phyloP scores from a whole-genome alignment of 2,888 invertebrate species.

The Limenitis camilla region DNA sequence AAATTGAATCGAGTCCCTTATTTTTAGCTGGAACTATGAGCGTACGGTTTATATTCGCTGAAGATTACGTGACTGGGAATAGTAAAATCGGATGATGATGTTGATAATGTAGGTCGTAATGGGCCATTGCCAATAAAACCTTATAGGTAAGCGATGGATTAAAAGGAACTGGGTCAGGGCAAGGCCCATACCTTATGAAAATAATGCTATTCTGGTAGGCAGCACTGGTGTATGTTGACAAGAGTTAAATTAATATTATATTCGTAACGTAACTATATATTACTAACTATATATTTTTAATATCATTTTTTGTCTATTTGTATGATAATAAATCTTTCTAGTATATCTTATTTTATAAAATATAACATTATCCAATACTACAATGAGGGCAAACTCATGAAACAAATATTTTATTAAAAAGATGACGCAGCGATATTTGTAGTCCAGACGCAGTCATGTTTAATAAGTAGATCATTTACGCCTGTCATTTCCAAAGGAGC shows the following conservation, averaged over 20 bases:
- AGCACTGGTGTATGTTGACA: constrained; percentile 33
- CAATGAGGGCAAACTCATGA: no score
- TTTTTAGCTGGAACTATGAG: constrained; percentile 28
- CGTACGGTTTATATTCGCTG: constrained; percentile 68
- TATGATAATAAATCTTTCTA: no score
- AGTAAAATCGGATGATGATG: constrained; percentile 74
- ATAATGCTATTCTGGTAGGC: constrained; percentile 50
- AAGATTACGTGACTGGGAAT: constrained; percentile 74
- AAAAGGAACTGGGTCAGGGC: constrained; percentile 70
- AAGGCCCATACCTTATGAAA: constrained; percentile 63
- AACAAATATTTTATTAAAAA: not conserved
- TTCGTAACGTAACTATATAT: no score
- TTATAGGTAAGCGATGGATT: constrained; percentile 75
- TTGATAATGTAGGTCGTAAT: constrained; percentile 74
- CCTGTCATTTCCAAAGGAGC: constrained; percentile 49
- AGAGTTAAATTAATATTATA: constrained; percentile 14
- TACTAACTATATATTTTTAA: no score
- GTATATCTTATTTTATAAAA: no score
- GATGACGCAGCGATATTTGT: not conserved
- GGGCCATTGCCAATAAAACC: constrained; percentile 73
- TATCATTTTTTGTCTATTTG: no score
- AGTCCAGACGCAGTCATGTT: constrained; percentile 39
- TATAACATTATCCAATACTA: no score
- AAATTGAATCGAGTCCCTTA: constrained; percentile 44
- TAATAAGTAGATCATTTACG: constrained; percentile 50